Percentiles rank a stretch among this genome's conserved stretches.
phyloP scores from a whole-genome alignment of 2,888 invertebrate genomes.

The Danaus chrysippus region DNA sequence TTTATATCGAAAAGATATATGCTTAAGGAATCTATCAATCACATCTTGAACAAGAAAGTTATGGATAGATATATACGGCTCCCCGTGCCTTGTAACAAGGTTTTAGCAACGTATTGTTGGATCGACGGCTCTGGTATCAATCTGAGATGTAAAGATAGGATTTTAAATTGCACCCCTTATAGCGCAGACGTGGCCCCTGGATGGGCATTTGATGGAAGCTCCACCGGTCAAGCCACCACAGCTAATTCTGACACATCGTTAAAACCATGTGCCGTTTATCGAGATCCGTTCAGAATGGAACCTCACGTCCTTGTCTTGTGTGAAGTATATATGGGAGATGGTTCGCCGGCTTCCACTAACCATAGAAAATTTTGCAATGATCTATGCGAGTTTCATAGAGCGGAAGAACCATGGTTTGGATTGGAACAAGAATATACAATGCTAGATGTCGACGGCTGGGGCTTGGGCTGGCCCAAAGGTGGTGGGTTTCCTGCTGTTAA shows the following conservation, averaged over 20 bases:
- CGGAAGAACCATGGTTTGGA: slow-evolving; percentile 92
- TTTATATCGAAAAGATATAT: slow-evolving; percentile 44
- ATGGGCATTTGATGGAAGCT: slow-evolving; percentile 97
- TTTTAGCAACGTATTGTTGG: slow-evolving; percentile 86
- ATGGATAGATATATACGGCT: slow-evolving; percentile 77
- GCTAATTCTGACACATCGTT: slow-evolving; percentile 95
- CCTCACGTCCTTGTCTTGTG: slow-evolving; percentile 93
- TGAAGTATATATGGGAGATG: slow-evolving; percentile 87
- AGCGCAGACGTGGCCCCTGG: slow-evolving; percentile 79
- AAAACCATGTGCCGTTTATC: slow-evolving; percentile 91
- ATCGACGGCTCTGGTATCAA: slow-evolving; percentile 88
- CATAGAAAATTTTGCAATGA: slow-evolving; percentile 84
- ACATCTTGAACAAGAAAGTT: slow-evolving; percentile 68
- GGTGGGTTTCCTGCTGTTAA: slow-evolving; percentile 93
- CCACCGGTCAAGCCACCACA: slow-evolving; percentile 88
- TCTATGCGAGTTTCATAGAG: slow-evolving; percentile 83
- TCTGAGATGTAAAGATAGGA: slow-evolving; percentile 83
- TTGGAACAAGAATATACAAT: slow-evolving; percentile 95
- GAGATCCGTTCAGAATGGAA: slow-evolving; percentile 93
- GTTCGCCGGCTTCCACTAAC: slow-evolving; percentile 85
- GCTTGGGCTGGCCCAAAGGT: slow-evolving; percentile 95
- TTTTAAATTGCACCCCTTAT: slow-evolving; percentile 81
- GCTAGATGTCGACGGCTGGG: slow-evolving; percentile 91
- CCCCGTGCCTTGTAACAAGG: slow-evolving; percentile 78
- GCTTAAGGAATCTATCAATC: slow-evolving; percentile 63